Conservation (phyloP, 2,113 vertebrate genomes). For the Motacilla tschutschensis region DNA sequence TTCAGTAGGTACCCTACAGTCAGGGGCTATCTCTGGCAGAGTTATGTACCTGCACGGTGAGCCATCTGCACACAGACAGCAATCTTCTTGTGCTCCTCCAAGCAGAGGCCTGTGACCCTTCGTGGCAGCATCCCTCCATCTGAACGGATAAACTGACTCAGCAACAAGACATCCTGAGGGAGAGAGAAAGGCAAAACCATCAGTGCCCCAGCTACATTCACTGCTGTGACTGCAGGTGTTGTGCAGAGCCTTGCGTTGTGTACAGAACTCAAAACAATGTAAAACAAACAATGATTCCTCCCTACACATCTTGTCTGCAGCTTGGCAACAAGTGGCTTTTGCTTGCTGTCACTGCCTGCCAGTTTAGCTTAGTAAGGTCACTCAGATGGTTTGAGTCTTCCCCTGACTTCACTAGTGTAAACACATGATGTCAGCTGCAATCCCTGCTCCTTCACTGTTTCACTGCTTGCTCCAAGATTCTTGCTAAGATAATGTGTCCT, state of each 20-base stretch:
- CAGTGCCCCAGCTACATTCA: neutral
- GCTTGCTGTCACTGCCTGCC: slow-evolving; percentile 6
- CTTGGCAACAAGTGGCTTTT: neutral
- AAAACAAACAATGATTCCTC: slow-evolving; percentile 11
- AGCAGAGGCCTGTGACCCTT: slow-evolving; percentile 88
- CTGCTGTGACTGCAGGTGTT: neutral
- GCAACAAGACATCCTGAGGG: slow-evolving; percentile 88
- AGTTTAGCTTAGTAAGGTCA: slow-evolving; percentile 36
- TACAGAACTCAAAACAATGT: neutral
- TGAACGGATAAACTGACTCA: slow-evolving; percentile 93
- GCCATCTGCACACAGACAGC: slow-evolving; percentile 94
- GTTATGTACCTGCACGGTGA: slow-evolving; percentile 85
- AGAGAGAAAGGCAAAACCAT: neutral
- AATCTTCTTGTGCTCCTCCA: slow-evolving; percentile 90
- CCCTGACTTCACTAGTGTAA: slow-evolving; percentile 36
- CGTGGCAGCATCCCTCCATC: slow-evolving; percentile 90
- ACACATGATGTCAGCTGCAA: slow-evolving; percentile 44
- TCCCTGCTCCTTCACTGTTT: slow-evolving; percentile 6
- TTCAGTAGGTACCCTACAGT: neutral
- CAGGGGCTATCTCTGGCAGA: neutral
- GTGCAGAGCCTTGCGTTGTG: neutral
- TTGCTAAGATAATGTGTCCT: slow-evolving; percentile 24
- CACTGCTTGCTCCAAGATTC: slow-evolving; percentile 32
- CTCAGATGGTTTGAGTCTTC: slow-evolving; percentile 31
- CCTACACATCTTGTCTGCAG: neutral